Evolutionary conservation across 2,113 vertebrate genomes (phyloP).

Genomic region (Antechinus stuartii): DNA sequence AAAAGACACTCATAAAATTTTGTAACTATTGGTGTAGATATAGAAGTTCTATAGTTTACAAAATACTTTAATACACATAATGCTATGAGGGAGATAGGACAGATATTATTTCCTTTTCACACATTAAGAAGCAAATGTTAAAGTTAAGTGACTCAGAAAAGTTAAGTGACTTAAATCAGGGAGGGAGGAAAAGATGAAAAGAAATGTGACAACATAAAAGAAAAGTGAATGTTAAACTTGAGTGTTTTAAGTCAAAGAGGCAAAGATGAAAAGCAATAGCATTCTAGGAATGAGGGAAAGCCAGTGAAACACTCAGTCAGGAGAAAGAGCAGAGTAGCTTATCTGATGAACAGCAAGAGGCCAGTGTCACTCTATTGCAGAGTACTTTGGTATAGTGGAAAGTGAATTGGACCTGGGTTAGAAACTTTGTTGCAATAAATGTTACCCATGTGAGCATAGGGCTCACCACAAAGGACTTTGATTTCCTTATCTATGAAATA

Average conservation of each 20-base stretch:
- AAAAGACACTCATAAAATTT: background rate
- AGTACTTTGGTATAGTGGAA: background rate
- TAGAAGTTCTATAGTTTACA: background rate
- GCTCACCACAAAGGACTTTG: background rate
- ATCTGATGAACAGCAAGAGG: background rate
- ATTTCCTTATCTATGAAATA: background rate
- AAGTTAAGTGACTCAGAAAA: background rate
- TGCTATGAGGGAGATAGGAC: background rate
- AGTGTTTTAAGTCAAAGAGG: background rate
- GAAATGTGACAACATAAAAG: background rate
- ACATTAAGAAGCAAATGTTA: background rate
- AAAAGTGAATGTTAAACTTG: too few relatives aligned
- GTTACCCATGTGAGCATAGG: background rate
- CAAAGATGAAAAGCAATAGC: background rate
- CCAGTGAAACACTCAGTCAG: background rate
- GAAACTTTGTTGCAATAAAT: background rate
- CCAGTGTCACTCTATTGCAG: background rate
- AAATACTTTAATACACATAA: background rate
- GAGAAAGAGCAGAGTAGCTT: background rate
- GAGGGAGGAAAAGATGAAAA: background rate
- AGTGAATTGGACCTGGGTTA: background rate
- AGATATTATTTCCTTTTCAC: background rate
- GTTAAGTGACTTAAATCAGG: background rate
- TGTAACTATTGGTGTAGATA: background rate
- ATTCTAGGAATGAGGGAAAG: background rate